Evolutionary conservation across 2,888 invertebrate genomes (phyloP).

Genomic region (Dioctria linearis): DNA sequence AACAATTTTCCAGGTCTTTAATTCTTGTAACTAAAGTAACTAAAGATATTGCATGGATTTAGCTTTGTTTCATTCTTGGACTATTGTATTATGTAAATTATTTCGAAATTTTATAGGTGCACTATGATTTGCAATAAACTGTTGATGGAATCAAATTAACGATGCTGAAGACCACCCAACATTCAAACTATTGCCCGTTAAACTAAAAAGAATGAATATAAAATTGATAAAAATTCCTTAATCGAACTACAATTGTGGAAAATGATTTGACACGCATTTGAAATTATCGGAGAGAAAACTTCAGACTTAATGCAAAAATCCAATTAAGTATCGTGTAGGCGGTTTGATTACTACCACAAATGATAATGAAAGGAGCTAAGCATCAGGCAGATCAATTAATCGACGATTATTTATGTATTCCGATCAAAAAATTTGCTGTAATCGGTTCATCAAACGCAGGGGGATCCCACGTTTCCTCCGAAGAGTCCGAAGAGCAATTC

Average conservation of each 20-base stretch:
- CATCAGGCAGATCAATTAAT: constrained; percentile 38
- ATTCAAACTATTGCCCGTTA: neutral
- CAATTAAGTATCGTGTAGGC: constrained; percentile 27
- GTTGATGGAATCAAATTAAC: neutral
- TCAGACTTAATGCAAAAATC: neutral
- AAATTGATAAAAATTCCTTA: constrained; percentile 34
- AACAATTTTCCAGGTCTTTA: no score
- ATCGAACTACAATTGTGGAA: constrained; percentile 20
- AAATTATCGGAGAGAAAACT: neutral
- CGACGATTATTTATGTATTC: constrained; percentile 30
- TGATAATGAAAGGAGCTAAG: constrained; percentile 13
- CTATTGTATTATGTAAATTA: no score
- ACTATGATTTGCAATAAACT: constrained; percentile 29
- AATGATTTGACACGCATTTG: constrained; percentile 2
- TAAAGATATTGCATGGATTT: no score
- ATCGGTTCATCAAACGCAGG: constrained; percentile 14
- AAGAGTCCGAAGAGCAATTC: neutral
- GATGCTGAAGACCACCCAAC: constrained; percentile 22
- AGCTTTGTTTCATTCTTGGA: no score
- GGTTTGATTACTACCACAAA: constrained; percentile 24
- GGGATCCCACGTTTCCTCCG: neutral
- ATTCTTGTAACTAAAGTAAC: no score
- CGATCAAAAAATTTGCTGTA: neutral
- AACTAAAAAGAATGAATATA: constrained; percentile 31
- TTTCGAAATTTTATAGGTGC: neutral